Evolutionary conservation across 2,888 invertebrate genomes (phyloP).

Genomic region (Lepeophtheirus nordmannii): DNA sequence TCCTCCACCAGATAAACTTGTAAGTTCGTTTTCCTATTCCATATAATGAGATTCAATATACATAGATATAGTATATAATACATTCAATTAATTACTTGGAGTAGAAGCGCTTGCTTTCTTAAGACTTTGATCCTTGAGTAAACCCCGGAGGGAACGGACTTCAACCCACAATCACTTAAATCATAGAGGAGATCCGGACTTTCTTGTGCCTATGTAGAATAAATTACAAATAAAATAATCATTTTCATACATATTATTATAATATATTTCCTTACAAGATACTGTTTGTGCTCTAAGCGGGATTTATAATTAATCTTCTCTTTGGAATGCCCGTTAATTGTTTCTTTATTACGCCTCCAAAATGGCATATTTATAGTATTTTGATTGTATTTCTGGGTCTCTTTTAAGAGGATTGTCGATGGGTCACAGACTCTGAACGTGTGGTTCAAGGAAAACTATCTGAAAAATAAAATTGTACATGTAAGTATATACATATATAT

Average conservation of each 20-base stretch:
- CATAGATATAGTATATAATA: not conserved
- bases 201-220: conserved; percentile 46
- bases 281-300: conserved; percentile 45
- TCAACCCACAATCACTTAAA: conserved; percentile 57
- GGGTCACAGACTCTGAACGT: too few species aligned
- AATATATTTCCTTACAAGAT: conserved; percentile 38
- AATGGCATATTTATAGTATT: not conserved
- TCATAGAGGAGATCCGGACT: conserved; percentile 67
- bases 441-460: too few species aligned
- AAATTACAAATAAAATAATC: not conserved
- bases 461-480: too few species aligned
- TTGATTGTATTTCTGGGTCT: too few species aligned
- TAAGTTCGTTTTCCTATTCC: not conserved
- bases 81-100: conserved; percentile 30
- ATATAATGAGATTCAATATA: too few species aligned
- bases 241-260: too few species aligned
- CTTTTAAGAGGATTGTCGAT: too few species aligned
- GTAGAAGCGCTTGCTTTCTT: conserved; percentile 51
- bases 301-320: conserved; percentile 39
- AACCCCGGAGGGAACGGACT: conserved; percentile 56
- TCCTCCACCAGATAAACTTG: conserved; percentile 28
- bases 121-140: conserved; percentile 65
- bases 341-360: conserved; percentile 3
- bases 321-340: not conserved
- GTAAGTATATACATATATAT: too few species aligned